Base-by-base conservation (phyloP, 2,113 vertebrate species). In the Zosterops borbonicus region DNA sequence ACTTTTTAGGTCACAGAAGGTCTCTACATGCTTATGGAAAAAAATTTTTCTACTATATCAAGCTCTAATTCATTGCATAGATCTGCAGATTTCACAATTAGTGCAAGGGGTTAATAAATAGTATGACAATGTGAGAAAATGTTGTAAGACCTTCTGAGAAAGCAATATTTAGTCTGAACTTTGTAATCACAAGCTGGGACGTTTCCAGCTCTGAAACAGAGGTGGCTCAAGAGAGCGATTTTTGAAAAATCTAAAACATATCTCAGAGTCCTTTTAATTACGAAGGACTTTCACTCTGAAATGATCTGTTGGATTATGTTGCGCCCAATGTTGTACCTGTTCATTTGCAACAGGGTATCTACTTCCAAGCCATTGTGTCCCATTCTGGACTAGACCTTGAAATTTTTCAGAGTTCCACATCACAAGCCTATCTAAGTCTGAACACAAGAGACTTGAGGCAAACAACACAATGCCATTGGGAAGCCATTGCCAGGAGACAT, bases 71-170 rank as follows among this genome's bases (percentile, higher is more conserved):
- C 58, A 87, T 70, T 71, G 33, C 62, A 86, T 37, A 29, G 71
- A 87, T 70, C 74, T 89, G 50, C 82, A 96, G 83, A 95, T 33
- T 84, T 95, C 89, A n/a, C 31, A 49, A 63, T 89, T 76, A 69
- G 33, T 71, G 41, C 41, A 93, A 95, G 50, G 12, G 12, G 25
- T 87, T 73, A n/a, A 44, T 89, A 96, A 96, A 95, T 53, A 90
- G 21, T 75, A 94, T 91, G 50, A 60, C 77, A 90, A 25, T 16
- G 29, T 94, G 79, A 92, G 78, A 89, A 92, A 64, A 10, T 20
- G 11, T 37, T 75, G 12, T 56, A 92, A 79, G 67, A 79, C 89
- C 31, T 73, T 42, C 28, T 63, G 50, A 67, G 64, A 92, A 80
- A 86, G 16, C 20, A 71, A 22, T 17, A 31, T 65, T 78, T 63